Conservation (phyloP, 2,797 vertebrate species). For the Pangasius krempfi region DNA sequence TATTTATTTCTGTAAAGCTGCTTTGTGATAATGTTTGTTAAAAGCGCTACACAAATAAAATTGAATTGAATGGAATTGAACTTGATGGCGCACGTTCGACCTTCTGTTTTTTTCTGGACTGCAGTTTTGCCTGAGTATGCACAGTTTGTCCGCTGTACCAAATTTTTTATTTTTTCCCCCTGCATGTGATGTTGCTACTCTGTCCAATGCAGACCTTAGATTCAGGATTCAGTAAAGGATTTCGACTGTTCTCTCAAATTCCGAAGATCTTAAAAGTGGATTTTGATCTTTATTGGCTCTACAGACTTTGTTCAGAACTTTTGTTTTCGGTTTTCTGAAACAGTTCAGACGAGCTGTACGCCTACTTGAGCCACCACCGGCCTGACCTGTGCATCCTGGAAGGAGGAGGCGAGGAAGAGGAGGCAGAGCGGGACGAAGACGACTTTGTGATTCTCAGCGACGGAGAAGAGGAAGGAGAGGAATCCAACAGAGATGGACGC, state of each 20-base stretch:
- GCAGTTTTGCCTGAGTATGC: neutral
- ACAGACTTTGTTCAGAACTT: neutral
- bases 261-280: neutral
- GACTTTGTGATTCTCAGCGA: conserved; percentile 80
- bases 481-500: conserved; percentile 62
- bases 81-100: no score
- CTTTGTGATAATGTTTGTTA: no score
- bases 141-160: neutral
- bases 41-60: no score
- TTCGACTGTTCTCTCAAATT: neutral
- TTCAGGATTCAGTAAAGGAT: neutral
- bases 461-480: conserved; percentile 62
- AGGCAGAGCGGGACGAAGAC: conserved; percentile 71
- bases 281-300: neutral
- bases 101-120: no score
- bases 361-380: conserved; percentile 74
- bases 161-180: neutral
- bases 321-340: neutral
- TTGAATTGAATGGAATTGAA: no score
- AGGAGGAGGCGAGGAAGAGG: conserved; percentile 68
- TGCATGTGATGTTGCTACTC: neutral
- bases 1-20: no score
- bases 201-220: neutral
- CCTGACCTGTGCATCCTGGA: conserved; percentile 75
- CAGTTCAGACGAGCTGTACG: conserved; percentile 75